Conservation (phyloP, 2,888 invertebrate species). For the Lithophane socia region DNA sequence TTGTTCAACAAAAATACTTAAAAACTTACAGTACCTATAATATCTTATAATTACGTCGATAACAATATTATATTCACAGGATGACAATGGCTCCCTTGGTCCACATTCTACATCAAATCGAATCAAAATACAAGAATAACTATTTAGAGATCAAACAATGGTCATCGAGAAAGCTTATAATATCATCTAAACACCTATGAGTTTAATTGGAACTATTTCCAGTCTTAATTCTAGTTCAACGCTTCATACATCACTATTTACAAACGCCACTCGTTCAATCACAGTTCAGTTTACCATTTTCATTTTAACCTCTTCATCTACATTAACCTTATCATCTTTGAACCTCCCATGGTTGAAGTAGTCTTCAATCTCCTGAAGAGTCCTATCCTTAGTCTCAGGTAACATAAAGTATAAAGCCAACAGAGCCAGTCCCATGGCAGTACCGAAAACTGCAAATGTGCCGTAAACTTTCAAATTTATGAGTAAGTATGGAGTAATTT, state of each 20-base stretch:
- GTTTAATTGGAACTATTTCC: background rate
- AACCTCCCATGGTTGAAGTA: constrained; percentile 67
- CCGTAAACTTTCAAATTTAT: constrained; percentile 68
- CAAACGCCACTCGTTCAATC: background rate
- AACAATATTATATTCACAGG: background rate
- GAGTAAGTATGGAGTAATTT: constrained; percentile 74
- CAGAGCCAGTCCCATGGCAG: constrained; percentile 58
- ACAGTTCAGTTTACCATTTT: constrained; percentile 48
- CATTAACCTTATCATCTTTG: constrained; percentile 14
- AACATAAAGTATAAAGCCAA: constrained; percentile 68
- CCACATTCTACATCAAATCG: background rate
- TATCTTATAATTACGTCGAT: background rate
- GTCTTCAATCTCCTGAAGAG: constrained; percentile 74
- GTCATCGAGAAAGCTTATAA: background rate
- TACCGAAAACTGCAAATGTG: constrained; percentile 68
- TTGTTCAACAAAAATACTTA: background rate
- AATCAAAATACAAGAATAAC: background rate
- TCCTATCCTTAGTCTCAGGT: constrained; percentile 76
- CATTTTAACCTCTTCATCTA: constrained; percentile 45
- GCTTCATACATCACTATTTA: constrained; percentile 1
- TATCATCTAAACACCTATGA: constrained; percentile 4
- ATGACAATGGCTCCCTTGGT: background rate
- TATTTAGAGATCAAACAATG: constrained; percentile 1
- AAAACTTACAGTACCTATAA: background rate
- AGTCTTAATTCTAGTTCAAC: constrained; percentile 1